phyloP scores from a whole-genome alignment of 2,888 invertebrate species.

The Scaptomyza reducta region DNA sequence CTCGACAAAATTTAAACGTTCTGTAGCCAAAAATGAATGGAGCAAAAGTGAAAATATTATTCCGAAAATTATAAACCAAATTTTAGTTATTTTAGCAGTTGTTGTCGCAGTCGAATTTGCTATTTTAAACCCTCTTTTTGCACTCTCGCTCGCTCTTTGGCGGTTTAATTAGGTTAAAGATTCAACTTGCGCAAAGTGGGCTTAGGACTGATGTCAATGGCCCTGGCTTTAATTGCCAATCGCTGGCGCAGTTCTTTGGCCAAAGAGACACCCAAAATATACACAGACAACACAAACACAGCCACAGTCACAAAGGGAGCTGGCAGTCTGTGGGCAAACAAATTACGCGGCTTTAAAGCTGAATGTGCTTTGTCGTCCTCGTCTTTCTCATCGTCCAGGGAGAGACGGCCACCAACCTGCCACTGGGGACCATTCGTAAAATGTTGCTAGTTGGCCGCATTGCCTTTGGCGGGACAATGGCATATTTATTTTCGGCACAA shows the following conservation, averaged over 20 bases:
- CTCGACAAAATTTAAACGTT: conserved; percentile 53
- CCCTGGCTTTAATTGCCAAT: conserved; percentile 62
- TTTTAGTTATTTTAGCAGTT: conserved; percentile 55
- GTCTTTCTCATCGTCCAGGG: conserved; percentile 17
- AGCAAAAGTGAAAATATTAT: conserved; percentile 56
- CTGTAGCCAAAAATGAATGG: conserved; percentile 47
- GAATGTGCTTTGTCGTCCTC: conserved; percentile 45
- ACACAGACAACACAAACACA: conserved; percentile 14
- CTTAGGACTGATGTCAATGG: conserved; percentile 56
- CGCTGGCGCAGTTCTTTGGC: conserved; percentile 46
- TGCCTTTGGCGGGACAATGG: conserved; percentile 53
- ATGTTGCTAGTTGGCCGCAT: conserved; percentile 35
- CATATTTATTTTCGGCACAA: conserved; percentile 69
- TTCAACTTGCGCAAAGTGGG: conserved; percentile 3
- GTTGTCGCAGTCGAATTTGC: conserved; percentile 20
- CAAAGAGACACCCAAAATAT: conserved; percentile 26
- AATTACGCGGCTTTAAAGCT: conserved; percentile 73
- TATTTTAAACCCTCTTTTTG: neutral
- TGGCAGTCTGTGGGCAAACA: conserved; percentile 52
- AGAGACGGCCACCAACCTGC: conserved; percentile 18
- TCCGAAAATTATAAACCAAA: conserved; percentile 68
- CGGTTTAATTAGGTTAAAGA: conserved; percentile 77
- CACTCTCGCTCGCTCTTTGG: conserved; percentile 39
- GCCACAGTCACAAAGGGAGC: conserved; percentile 34
- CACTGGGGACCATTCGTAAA: conserved; percentile 30